These are phyloP conservation scores for Eutrigla gurnardus DNA, from an alignment of 2,797 vertebrate species.

Conservation along the genomic window DNA sequence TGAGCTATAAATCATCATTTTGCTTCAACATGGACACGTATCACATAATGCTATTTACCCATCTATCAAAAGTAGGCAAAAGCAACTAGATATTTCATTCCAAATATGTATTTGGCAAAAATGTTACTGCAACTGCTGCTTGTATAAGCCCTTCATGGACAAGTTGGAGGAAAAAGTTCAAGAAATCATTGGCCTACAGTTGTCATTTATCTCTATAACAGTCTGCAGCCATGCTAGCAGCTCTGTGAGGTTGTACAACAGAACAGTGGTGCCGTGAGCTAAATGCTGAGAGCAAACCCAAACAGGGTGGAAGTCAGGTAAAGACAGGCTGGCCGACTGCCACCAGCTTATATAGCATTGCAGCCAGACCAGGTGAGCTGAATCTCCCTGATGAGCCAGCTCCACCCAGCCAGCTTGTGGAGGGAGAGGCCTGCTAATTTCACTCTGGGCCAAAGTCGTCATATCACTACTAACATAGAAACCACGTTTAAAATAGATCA, in stretches of 20 bases:
- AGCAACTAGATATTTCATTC: background rate
- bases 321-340: background rate
- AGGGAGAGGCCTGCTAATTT: background rate
- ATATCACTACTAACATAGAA: background rate
- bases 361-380: background rate
- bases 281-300: background rate
- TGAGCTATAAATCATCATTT: background rate
- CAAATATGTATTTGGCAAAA: background rate
- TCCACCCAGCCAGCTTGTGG: background rate
- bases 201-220: background rate
- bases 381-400: background rate
- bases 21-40: background rate
- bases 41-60: conserved; percentile 4
- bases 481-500: background rate
- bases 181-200: too few relatives aligned
- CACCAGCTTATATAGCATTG: background rate
- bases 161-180: background rate
- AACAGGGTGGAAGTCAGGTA: background rate
- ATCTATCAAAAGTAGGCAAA: background rate
- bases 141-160: background rate
- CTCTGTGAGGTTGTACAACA: background rate
- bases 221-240: background rate
- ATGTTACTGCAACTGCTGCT: background rate
- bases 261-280: background rate
- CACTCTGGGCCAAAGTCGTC: background rate